Evolutionary conservation across 2,797 vertebrate species (phyloP).

Genomic region (Anas acuta): DNA sequence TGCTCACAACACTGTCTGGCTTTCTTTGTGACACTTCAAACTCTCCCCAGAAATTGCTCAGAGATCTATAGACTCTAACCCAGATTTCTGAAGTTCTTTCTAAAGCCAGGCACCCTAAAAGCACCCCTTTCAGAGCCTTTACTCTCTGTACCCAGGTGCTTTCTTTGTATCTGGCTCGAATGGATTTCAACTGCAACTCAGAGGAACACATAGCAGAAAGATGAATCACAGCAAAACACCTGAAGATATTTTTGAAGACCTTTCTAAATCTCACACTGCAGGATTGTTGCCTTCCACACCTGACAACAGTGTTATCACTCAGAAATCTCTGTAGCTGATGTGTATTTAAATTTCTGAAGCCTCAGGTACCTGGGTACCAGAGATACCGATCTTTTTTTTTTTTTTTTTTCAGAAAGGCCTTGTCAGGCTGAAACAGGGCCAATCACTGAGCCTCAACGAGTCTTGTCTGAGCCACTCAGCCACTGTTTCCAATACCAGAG

Average conservation of each 20-base stretch:
- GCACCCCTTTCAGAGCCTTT: neutral
- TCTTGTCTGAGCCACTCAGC: neutral
- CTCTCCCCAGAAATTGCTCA: neutral
- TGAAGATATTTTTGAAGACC: neutral
- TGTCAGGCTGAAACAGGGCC: neutral
- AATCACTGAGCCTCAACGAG: neutral
- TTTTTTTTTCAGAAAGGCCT: neutral
- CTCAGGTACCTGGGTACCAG: accelerated
- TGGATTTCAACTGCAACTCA: neutral
- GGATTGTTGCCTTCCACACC: neutral
- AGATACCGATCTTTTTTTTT: neutral
- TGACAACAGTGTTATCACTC: accelerated
- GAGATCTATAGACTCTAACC: neutral
- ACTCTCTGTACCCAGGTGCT: neutral
- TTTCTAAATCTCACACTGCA: neutral
- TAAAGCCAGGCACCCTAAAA: neutral
- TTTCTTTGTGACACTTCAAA: neutral
- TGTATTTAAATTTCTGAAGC: neutral
- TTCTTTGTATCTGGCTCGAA: neutral
- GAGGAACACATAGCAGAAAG: neutral
- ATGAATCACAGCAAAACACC: neutral
- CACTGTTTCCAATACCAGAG: neutral
- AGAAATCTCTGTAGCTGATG: neutral
- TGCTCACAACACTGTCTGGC: neutral
- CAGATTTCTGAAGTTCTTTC: neutral